Conservation (phyloP, 1,140 invertebrate species). For the Aphaenogaster rudis region DNA sequence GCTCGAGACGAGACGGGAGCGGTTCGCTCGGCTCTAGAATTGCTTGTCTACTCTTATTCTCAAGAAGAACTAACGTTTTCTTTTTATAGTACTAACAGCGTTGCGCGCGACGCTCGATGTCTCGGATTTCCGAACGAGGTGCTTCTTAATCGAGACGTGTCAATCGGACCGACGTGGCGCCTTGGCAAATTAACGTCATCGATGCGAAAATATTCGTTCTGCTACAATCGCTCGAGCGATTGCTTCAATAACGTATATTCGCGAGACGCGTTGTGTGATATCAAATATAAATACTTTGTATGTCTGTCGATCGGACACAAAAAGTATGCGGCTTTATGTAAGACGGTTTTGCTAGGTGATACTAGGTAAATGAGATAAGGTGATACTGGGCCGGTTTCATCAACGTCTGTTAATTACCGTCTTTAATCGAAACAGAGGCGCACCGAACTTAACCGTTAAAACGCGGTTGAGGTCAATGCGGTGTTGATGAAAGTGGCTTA, state of each 20-base stretch:
- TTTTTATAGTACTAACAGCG: background rate
- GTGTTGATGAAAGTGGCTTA: constrained; percentile 6
- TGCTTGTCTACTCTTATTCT: constrained; percentile 41
- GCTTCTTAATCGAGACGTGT: constrained; percentile 17
- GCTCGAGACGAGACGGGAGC: constrained; percentile 13
- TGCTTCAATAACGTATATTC: background rate
- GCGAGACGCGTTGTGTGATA: constrained; percentile 4
- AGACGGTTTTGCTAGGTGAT: background rate
- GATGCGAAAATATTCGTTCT: background rate
- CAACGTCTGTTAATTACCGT: background rate
- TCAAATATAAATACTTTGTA: constrained; percentile 44
- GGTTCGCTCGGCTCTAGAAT: constrained; percentile 50
- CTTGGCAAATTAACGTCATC: constrained; percentile 27
- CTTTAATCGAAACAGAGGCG: background rate
- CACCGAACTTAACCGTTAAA: constrained; percentile 22
- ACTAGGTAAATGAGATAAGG: background rate
- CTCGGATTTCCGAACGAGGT: constrained; percentile 54
- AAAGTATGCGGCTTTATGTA: background rate
- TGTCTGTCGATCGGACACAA: constrained; percentile 9
- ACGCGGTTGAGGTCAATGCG: constrained; percentile 13
- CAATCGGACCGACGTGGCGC: constrained; percentile 49
- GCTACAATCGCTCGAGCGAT: background rate
- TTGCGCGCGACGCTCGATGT: constrained; percentile 67
- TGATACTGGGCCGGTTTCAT: background rate
- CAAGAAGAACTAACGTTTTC: constrained; percentile 40